Conservation (phyloP, 2,797 vertebrate genomes). For the Catamblyrhynchus diadema region DNA sequence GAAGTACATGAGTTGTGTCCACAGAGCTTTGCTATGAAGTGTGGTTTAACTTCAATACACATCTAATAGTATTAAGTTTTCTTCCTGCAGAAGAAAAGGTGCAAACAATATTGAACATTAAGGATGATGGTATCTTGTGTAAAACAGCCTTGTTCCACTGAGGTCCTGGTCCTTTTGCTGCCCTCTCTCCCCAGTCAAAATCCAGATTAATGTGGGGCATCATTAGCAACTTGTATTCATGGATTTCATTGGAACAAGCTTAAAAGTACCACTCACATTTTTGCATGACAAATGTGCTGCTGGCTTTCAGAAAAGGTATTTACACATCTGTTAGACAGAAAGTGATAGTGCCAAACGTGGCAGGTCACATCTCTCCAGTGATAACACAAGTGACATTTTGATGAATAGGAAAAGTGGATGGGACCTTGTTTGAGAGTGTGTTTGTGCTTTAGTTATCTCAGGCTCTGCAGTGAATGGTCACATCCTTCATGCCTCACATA, state of each 20-base stretch:
- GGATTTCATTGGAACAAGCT: not conserved
- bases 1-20: not conserved
- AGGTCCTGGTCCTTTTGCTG: not conserved
- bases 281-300: not conserved
- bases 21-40: not conserved
- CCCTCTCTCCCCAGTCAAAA: not conserved
- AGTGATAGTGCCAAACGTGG: not conserved
- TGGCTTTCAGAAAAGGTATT: not conserved
- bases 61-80: not conserved
- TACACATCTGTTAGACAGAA: not conserved
- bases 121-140: not conserved
- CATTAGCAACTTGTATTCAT: not conserved
- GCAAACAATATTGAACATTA: not conserved
- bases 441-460: not conserved
- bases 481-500: not conserved
- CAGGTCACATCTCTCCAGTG: not conserved
- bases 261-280: not conserved
- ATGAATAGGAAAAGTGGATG: not conserved
- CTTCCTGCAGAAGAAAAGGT: not conserved
- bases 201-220: not conserved
- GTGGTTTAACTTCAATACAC: not conserved
- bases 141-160: not conserved
- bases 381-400: not conserved
- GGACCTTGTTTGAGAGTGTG: not conserved
- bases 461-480: not conserved